Evolutionary conservation across 2,797 vertebrate genomes (phyloP).

Genomic region (Argentina silus): DNA sequence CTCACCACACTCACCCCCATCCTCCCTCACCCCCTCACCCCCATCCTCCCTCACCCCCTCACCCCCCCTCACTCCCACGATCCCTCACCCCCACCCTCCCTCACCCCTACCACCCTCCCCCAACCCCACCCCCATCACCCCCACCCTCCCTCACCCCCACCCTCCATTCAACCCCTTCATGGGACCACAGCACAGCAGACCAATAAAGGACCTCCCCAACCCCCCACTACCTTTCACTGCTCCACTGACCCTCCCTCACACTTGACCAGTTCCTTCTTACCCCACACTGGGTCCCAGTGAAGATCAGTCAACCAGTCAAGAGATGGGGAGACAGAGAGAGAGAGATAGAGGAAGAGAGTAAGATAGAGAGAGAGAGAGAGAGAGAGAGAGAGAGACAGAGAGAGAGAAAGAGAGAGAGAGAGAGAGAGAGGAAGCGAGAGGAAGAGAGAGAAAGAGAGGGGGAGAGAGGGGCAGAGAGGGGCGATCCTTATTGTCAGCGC

Average conservation of each 20-base stretch:
- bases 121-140: neutral
- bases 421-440: neutral
- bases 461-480: neutral
- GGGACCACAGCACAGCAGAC: constrained; percentile 2
- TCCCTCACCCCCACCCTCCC: neutral
- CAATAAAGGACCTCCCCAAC: neutral
- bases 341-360: too few relatives aligned
- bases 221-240: neutral
- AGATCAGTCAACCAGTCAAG: too few relatives aligned
- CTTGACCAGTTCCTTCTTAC: too few relatives aligned
- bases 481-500: too few relatives aligned
- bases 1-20: neutral
- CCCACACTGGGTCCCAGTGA: too few relatives aligned
- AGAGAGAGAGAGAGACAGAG: neutral
- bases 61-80: neutral
- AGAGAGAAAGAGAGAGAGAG: neutral
- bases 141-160: neutral
- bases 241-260: neutral
- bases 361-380: too few relatives aligned
- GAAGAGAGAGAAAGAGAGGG: neutral
- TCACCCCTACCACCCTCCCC: neutral
- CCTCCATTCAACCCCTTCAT: neutral
- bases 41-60: neutral
- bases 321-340: too few relatives aligned
- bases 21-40: neutral